Conservation (phyloP, 2,888 invertebrate species). For the Macrophya alboannulata region DNA sequence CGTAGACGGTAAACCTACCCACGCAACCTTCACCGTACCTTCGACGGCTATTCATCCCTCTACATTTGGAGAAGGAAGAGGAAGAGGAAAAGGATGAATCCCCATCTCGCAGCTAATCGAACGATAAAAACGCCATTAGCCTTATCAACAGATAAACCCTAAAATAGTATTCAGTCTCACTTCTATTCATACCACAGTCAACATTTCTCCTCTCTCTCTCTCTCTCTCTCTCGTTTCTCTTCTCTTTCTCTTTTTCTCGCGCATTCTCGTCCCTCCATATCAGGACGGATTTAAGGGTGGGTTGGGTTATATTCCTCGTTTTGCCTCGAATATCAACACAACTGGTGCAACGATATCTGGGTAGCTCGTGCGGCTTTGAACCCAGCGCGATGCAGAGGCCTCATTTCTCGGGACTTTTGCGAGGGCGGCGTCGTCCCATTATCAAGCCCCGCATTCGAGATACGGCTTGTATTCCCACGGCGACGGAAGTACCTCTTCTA, state of each 20-base stretch:
- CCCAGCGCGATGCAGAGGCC: conserved; percentile 42
- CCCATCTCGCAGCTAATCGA: conserved; percentile 44
- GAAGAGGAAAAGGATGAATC: not conserved
- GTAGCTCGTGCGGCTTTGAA: conserved; percentile 46
- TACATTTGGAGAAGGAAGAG: not conserved
- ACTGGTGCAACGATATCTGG: conserved; percentile 49
- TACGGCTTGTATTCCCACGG: conserved; percentile 55
- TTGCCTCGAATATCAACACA: conserved; percentile 44
- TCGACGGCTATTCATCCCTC: conserved; percentile 25
- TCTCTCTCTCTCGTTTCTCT: not conserved
- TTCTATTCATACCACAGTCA: conserved; percentile 30
- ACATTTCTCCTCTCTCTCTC: not conserved
- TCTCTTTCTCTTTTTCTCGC: not conserved
- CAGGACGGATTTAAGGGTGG: conserved; percentile 21
- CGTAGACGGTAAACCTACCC: conserved; percentile 43
- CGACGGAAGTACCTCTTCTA: conserved; percentile 56
- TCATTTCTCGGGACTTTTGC: conserved; percentile 51
- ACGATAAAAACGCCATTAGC: conserved; percentile 54
- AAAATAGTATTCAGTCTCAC: conserved; percentile 22
- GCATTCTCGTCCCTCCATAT: not conserved
- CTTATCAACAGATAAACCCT: conserved; percentile 46
- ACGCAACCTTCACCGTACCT: not conserved
- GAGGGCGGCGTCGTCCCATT: conserved; percentile 53
- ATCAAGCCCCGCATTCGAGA: conserved; percentile 54
- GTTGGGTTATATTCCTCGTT: conserved; percentile 42